Percentiles rank a stretch among this genome's conserved stretches.
Conservation (phyloP, 2,113 vertebrate species). For the Benitochromis conjunctus region DNA sequence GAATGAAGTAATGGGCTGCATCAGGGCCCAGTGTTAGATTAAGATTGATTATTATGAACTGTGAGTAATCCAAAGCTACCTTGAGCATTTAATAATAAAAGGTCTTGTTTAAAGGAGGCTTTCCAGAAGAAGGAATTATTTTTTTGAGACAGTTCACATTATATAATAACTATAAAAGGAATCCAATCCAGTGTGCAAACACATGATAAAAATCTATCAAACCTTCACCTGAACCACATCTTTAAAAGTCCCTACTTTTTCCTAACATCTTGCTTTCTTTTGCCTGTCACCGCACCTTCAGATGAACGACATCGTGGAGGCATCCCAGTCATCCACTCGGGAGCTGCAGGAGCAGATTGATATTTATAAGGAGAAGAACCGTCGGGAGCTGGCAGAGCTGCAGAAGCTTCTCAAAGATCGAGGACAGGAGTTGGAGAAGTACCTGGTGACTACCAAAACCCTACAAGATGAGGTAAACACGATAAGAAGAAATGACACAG, state of each 20-base stretch:
- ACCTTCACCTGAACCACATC: neutral
- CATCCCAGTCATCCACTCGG: conserved; percentile 81
- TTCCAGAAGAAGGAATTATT: neutral
- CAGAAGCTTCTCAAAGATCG: conserved; percentile 87
- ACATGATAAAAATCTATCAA: neutral
- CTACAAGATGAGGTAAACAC: conserved; percentile 86
- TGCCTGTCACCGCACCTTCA: conserved; percentile 39
- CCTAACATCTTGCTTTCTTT: neutral
- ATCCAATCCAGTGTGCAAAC: neutral
- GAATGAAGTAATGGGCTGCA: neutral
- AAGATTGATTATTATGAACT: neutral
- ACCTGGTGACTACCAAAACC: conserved; percentile 65
- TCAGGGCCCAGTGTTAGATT: neutral
- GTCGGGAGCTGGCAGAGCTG: conserved; percentile 80
- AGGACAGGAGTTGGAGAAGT: conserved; percentile 83
- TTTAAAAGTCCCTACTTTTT: neutral
- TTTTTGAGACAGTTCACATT: neutral
- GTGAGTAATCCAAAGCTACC: neutral
- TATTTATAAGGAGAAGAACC: conserved; percentile 90
- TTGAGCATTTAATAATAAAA: neutral
- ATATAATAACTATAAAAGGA: neutral
- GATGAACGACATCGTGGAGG: conserved; percentile 87
- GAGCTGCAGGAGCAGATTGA: conserved; percentile 92
- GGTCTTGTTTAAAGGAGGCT: neutral
- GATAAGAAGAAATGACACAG: neutral